Evolutionary conservation across 2,113 vertebrate species (phyloP), one percentile per base, ranked within the genome.

Genomic region (Neotoma lepida): DNA sequence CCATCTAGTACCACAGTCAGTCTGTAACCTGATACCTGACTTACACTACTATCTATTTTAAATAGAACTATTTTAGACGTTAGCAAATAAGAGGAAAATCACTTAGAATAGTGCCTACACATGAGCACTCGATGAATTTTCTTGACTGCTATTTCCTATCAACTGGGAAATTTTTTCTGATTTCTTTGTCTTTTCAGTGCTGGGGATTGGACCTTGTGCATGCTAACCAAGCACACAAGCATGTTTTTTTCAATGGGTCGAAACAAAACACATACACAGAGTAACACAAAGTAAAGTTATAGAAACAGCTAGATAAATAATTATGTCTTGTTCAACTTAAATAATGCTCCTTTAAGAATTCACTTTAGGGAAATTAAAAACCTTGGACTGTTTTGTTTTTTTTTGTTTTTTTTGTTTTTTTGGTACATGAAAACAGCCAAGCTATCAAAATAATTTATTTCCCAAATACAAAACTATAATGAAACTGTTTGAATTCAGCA

Each of bases 331-430:
- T 10, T 82, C 78, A 96, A 86, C 10, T 22, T 76, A 92, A 81
- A 68, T 30, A 94, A 70, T 63, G 26, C 24, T 89, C 39, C 77
- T 85, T 92, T 64, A 87, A 66, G 78, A 84, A 93, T 24, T 13
- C 28, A 56, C 88, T 74, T 10, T 90, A 51, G 13, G 4, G 3
- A 22, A 71, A 66, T 46, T 28, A 78, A 84, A 76, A 64, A 14
- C 15, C 20, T 66, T 91, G 24, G 39, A 86, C 86, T 84, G 9
- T 30, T 82, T 68, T n/a, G n/a, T n/a, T n/a, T n/a, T n/a, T n/a
- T n/a, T n/a, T n/a, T n/a, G n/a, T n/a, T n/a, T n/a, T n/a, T n/a
- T n/a, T n/a, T n/a, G n/a, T n/a, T n/a, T n/a, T n/a, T n/a, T n/a
- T n/a, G n/a, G n/a, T n/a, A n/a, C n/a, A n/a, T n/a, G n/a, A n/a